Percentiles rank a stretch among this genome's conserved stretches.
Conservation (phyloP, 2,113 vertebrate species). For the Cavia aperea region DNA sequence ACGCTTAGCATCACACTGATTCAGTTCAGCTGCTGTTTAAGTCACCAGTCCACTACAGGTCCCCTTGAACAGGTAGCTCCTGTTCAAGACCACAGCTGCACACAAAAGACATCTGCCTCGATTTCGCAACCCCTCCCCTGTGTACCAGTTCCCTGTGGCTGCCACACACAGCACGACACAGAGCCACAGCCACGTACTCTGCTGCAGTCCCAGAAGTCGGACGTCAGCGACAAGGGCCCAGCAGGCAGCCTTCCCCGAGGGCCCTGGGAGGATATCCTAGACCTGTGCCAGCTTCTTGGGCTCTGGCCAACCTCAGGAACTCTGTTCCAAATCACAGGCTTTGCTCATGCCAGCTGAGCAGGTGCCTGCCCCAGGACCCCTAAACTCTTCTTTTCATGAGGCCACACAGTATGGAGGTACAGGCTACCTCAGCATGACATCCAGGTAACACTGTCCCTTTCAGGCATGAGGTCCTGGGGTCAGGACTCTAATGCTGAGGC, state of each 20-base stretch:
- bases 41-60: no score
- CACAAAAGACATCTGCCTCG: not conserved
- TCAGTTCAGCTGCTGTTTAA: no score
- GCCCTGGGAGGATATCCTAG: not conserved
- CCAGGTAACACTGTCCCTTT: not conserved
- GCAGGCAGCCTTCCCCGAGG: not conserved
- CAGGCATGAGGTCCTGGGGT: not conserved
- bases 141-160: not conserved
- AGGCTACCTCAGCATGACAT: not conserved
- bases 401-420: not conserved
- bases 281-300: not conserved
- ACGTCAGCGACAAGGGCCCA: not conserved
- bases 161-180: not conserved
- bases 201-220: not conserved
- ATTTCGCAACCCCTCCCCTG: not conserved
- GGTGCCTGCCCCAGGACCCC: not conserved
- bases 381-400: not conserved
- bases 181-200: not conserved
- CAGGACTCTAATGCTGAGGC: not conserved
- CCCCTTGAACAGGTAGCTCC: not conserved
- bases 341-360: not conserved
- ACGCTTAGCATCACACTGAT: no score
- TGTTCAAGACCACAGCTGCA: not conserved
- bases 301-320: not conserved
- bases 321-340: not conserved